Conservation (phyloP, 1,140 invertebrate species). For the Metopolophium dirhodum region DNA sequence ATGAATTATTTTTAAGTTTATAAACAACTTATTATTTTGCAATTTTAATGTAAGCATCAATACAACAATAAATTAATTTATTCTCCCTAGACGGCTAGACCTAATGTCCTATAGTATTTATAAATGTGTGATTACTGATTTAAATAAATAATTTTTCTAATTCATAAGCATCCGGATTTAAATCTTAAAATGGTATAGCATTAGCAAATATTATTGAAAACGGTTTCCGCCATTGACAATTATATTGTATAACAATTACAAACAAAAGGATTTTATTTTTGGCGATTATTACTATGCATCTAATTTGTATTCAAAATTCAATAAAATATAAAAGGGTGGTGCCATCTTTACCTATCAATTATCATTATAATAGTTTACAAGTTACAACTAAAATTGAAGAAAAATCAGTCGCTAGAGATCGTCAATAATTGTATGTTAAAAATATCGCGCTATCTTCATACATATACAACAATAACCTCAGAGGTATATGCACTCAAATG, state of each 20-base stretch:
- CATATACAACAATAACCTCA: not conserved
- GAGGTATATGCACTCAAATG: not conserved
- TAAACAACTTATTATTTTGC: not conserved
- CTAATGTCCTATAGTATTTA: not conserved
- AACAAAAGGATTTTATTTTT: not conserved
- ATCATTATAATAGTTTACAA: not conserved
- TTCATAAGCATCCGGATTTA: not conserved
- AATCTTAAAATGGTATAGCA: not conserved
- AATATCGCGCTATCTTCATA: not conserved
- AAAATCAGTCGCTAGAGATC: not conserved
- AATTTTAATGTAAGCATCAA: not conserved
- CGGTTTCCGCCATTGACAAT: not conserved
- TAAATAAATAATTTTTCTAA: not conserved
- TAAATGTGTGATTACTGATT: too few relatives aligned
- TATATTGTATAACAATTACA: not conserved
- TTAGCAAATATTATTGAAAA: too few relatives aligned
- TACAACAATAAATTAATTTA: not conserved
- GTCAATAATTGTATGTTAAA: not conserved
- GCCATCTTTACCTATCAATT: not conserved
- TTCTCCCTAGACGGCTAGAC: not conserved
- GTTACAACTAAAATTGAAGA: not conserved
- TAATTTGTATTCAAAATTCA: not conserved
- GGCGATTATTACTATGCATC: not conserved
- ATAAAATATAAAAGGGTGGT: not conserved
- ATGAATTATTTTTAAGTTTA: not conserved